Evolutionary conservation across 2,113 vertebrate species (phyloP).

Genomic region (Periophthalmodon schlosseri): DNA sequence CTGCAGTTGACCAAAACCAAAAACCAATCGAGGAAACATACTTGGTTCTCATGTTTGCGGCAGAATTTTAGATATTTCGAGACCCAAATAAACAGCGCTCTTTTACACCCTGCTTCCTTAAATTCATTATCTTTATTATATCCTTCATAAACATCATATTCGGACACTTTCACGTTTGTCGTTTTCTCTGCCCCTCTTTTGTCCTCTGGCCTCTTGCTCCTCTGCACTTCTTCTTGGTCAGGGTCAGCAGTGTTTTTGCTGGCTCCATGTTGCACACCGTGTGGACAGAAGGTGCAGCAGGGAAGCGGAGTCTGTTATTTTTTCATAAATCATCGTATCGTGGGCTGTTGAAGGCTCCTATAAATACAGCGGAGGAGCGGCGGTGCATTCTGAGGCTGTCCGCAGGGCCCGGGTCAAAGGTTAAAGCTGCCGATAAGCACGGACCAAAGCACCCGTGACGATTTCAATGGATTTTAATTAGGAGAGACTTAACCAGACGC

Average conservation of each 20-base stretch:
- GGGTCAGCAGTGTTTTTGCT: conserved; percentile 18
- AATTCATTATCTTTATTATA: background rate
- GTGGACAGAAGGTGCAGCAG: conserved; percentile 19
- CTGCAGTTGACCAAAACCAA: no score
- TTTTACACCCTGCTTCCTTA: no score
- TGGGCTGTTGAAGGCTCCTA: conserved; percentile 14
- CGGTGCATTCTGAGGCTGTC: conserved; percentile 21
- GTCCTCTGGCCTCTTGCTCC: background rate
- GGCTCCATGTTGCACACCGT: conserved; percentile 10
- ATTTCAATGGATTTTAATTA: conserved; percentile 1
- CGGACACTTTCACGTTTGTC: background rate
- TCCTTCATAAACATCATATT: background rate
- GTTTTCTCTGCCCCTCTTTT: background rate
- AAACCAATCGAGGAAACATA: no score
- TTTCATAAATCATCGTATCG: conserved; percentile 31
- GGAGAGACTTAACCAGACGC: no score
- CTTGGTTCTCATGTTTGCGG: no score
- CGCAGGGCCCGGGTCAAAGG: conserved; percentile 8
- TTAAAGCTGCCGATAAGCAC: conserved; percentile 3
- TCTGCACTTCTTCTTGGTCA: background rate
- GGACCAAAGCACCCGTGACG: background rate
- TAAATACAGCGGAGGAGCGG: conserved; percentile 16
- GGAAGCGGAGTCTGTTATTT: conserved; percentile 34
- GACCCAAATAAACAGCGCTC: no score
- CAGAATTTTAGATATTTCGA: no score